These are phyloP conservation scores for Tipula vernalis DNA, from an alignment of 2,888 invertebrate genomes.

Conservation along the genomic window DNA sequence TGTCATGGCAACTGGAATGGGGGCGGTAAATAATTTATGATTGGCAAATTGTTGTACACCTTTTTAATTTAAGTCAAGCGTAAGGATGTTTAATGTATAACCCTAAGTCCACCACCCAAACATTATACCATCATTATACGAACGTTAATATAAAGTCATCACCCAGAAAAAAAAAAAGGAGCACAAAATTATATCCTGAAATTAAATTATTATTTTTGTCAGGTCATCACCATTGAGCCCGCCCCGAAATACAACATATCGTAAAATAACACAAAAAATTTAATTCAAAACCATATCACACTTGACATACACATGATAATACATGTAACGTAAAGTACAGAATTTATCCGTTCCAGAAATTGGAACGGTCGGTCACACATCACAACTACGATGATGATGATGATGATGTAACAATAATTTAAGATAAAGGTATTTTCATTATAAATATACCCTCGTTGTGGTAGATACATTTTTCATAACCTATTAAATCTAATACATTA, in stretches of 20 bases:
- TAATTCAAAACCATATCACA: neutral
- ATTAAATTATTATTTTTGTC: neutral
- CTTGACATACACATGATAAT: neutral
- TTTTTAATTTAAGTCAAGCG: neutral
- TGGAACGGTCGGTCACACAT: neutral
- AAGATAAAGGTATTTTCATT: neutral
- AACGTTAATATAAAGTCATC: neutral
- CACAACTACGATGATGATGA: neutral
- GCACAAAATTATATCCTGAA: neutral
- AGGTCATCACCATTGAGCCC: neutral
- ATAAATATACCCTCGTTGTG: neutral
- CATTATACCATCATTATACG: neutral
- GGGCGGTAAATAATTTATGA: neutral
- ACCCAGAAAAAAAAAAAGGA: neutral
- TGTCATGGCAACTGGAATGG: neutral
- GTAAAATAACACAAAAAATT: neutral
- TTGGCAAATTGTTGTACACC: neutral
- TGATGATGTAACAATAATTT: neutral
- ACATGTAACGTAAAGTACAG: neutral
- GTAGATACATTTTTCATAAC: neutral
- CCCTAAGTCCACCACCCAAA: neutral
- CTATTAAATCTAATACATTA: conserved; percentile 4
- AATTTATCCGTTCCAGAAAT: neutral
- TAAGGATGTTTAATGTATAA: neutral
- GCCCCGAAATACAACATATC: neutral